Base-by-base conservation (phyloP, 1,140 invertebrate genomes). In the Callitettix versicolor region DNA sequence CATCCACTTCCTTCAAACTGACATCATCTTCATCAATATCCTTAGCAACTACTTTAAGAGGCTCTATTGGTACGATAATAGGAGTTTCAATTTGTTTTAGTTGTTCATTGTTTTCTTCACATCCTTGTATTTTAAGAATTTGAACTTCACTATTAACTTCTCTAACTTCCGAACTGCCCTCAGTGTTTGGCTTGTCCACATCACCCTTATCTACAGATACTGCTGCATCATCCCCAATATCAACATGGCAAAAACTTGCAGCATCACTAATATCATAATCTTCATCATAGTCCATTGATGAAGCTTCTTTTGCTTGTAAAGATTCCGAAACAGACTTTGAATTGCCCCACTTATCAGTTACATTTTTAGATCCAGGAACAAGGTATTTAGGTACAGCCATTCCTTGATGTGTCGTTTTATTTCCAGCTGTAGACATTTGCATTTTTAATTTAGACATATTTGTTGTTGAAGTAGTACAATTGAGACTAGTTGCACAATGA, bases 151-250 rank as follows among this genome's bases (percentile, higher is more conserved):
- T 30, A 9, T 30, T 9, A 5, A 14, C 12, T 15, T 40, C 9
- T 41, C 40, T 21, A 3, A 4, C 2, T 6, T 4, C 1, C 2
- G 33, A 12, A 20, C 40, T 34, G 9, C 12, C 17, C 18, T 20
- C 43, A 36, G 30, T 49, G 22, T 22, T 34, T 20, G 41, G 17
- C 12, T 20, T 34, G 21, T 52, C n/a, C n/a, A n/a, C n/a, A 3
- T 12, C 63, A 61, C 41, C 64, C 58, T 38, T 60, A 33, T 70
- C 66, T 1, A 6, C 51, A 15, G 46, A 36, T 22, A 9, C 5
- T 18, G 42, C 34, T 24, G 46, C 21, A 14, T 63, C 57, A 36
- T 41, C 18, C 1, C n/a, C 46, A 18, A 60, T 58, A 54, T 60
- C 58, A 1, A 60, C 57, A 42, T 60, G 59, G 49, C 59, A 60